Percentiles rank a stretch among this genome's conserved stretches.
These are phyloP conservation scores for Venusia cambrica DNA, from an alignment of 2,888 invertebrate species.

Conservation along the genomic window DNA sequence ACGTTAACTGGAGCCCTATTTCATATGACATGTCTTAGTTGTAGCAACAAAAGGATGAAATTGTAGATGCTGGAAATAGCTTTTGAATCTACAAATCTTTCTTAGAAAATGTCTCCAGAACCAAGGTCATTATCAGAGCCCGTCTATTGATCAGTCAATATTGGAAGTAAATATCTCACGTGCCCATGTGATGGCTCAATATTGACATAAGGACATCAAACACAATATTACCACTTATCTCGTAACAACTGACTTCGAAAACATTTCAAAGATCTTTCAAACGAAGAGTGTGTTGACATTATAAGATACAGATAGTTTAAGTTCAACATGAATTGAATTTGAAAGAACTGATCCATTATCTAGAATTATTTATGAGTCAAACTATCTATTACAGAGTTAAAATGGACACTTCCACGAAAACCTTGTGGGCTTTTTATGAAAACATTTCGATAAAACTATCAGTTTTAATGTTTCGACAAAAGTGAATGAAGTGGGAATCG, in stretches of 20 bases:
- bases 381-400: slow-evolving; percentile 50
- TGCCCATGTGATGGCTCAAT: slow-evolving; percentile 67
- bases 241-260: slow-evolving; percentile 67
- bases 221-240: slow-evolving; percentile 78
- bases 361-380: slow-evolving; percentile 52
- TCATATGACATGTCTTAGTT: too few relatives aligned
- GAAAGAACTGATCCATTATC: slow-evolving; percentile 52
- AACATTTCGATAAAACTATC: slow-evolving; percentile 36
- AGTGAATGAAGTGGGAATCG: slow-evolving; percentile 22
- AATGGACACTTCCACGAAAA: slow-evolving; percentile 43
- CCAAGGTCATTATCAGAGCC: slow-evolving; percentile 63
- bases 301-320: slow-evolving; percentile 51
- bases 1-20: too few relatives aligned
- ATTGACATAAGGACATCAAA: slow-evolving; percentile 72
- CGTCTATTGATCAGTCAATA: slow-evolving; percentile 71
- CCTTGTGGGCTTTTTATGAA: slow-evolving; percentile 43
- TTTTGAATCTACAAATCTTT: slow-evolving; percentile 33
- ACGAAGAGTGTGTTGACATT: slow-evolving; percentile 58
- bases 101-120: slow-evolving; percentile 46
- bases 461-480: slow-evolving; percentile 18
- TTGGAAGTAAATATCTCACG: slow-evolving; percentile 74
- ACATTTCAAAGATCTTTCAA: slow-evolving; percentile 58
- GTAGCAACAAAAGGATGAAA: slow-evolving; percentile 3
- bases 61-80: slow-evolving; percentile 1
- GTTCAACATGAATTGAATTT: slow-evolving; percentile 54